Evolutionary conservation across 1,140 invertebrate species (phyloP).

Genomic region (Sycobia sp.): DNA sequence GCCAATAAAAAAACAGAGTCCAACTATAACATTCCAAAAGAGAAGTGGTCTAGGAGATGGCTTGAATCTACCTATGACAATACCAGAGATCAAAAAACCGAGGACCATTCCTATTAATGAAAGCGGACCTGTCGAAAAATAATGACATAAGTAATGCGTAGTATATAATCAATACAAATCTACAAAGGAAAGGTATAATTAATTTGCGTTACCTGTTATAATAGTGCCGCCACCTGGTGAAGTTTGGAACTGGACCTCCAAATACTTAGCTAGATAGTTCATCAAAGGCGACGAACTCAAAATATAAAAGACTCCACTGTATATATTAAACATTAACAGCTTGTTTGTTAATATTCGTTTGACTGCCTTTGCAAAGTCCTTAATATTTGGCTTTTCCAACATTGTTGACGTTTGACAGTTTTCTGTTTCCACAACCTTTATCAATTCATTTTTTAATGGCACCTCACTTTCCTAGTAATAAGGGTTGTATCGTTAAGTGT

Average conservation of each 20-base stretch:
- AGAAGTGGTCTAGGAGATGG: conserved; percentile 66
- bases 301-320: conserved; percentile 67
- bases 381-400: conserved; percentile 45
- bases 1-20: conserved; percentile 61
- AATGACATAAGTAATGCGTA: background rate
- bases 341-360: conserved; percentile 67
- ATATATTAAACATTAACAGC: conserved; percentile 66
- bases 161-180: too few relatives aligned
- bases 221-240: conserved; percentile 68
- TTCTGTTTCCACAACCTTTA: background rate
- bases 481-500: too few relatives aligned
- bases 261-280: conserved; percentile 74
- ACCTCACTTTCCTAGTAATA: conserved; percentile 43
- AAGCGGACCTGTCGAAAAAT: conserved; percentile 56
- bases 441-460: conserved; percentile 44
- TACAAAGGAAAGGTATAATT: too few relatives aligned
- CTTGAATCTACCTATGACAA: conserved; percentile 68
- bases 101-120: conserved; percentile 66
- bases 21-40: conserved; percentile 70
- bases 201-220: conserved; percentile 65
- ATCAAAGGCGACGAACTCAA: conserved; percentile 72
- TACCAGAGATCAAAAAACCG: conserved; percentile 69
- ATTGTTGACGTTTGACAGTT: background rate
- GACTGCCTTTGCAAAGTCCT: conserved; percentile 65
- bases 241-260: conserved; percentile 72